A percentile compares a stretch with the other conserved stretches of the same genome.
These are phyloP conservation scores for Dasypogon diadema DNA, from an alignment of 2,888 invertebrate genomes.

Conservation along the genomic window DNA sequence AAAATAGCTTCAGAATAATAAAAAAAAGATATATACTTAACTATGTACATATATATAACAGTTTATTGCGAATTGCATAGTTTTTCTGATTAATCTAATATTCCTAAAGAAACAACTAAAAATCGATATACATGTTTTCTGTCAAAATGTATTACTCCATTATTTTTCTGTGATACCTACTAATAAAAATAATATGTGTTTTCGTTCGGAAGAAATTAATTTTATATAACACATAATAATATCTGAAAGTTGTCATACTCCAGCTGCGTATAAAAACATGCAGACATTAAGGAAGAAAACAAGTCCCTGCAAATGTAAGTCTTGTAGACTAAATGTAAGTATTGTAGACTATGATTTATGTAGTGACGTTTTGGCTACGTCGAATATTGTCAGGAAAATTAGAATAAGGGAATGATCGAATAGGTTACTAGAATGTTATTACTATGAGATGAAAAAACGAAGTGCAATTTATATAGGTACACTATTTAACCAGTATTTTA, in stretches of 20 bases:
- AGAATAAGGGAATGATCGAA: no score
- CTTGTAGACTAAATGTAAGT: not conserved
- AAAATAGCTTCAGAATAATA: not conserved
- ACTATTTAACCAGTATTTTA: no score
- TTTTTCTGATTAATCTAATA: conserved; percentile 15
- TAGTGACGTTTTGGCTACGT: not conserved
- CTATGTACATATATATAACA: no score
- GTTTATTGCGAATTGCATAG: conserved; percentile 10
- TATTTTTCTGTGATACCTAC: conserved; percentile 47
- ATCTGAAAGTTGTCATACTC: not conserved
- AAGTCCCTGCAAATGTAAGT: conserved; percentile 95
- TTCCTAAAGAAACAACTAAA: conserved; percentile 37
- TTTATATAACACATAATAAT: conserved; percentile 45
- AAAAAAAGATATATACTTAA: conserved; percentile 1
- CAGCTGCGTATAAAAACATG: conserved; percentile 71
- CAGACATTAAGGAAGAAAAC: conserved; percentile 94
- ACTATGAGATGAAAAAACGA: no score
- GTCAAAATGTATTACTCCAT: conserved; percentile 34
- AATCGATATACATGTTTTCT: conserved; percentile 46
- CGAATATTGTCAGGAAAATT: no score
- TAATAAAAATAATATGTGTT: conserved; percentile 27
- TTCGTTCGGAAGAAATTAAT: conserved; percentile 6
- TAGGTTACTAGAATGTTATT: no score
- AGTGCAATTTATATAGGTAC: no score
- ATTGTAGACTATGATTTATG: not conserved